phyloP scores from a whole-genome alignment of 1,140 invertebrate genomes.

The Neotoxoptera formosana region DNA sequence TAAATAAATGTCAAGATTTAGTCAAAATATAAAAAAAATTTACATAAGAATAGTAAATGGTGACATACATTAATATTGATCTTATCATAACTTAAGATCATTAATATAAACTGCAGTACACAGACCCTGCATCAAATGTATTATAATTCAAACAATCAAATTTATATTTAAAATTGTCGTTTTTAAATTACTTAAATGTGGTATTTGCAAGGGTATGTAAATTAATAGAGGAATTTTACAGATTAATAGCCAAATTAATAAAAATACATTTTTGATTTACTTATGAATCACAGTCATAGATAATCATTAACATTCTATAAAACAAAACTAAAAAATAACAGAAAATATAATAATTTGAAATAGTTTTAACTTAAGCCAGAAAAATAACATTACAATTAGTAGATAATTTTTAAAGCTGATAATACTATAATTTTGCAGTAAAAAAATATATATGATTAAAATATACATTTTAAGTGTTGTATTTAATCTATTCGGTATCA shows the following conservation, averaged over 20 bases:
- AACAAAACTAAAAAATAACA: conserved; percentile 14
- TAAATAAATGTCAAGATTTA: neutral
- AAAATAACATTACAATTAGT: neutral
- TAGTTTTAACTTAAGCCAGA: conserved; percentile 7
- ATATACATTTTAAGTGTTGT: conserved; percentile 24
- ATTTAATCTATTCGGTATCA: conserved; percentile 36
- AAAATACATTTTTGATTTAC: neutral
- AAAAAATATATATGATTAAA: conserved; percentile 49
- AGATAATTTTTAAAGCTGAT: neutral
- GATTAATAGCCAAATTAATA: neutral
- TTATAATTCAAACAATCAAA: conserved; percentile 1
- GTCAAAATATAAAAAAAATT: conserved; percentile 13
- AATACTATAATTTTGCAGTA: neutral
- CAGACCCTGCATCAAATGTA: conserved; percentile 41
- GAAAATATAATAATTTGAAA: neutral
- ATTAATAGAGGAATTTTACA: neutral
- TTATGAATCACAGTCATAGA: neutral
- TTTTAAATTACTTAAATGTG: neutral
- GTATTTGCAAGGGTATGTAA: neutral
- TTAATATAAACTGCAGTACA: conserved; percentile 24
- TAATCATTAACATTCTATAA: neutral
- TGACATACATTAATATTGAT: conserved; percentile 30
- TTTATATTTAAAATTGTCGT: neutral
- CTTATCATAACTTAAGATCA: neutral
- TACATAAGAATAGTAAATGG: neutral